A percentile compares a stretch with the other conserved stretches of the same genome.
phyloP scores from a whole-genome alignment of 2,888 invertebrate genomes.

The Sminthurinus aureus region DNA sequence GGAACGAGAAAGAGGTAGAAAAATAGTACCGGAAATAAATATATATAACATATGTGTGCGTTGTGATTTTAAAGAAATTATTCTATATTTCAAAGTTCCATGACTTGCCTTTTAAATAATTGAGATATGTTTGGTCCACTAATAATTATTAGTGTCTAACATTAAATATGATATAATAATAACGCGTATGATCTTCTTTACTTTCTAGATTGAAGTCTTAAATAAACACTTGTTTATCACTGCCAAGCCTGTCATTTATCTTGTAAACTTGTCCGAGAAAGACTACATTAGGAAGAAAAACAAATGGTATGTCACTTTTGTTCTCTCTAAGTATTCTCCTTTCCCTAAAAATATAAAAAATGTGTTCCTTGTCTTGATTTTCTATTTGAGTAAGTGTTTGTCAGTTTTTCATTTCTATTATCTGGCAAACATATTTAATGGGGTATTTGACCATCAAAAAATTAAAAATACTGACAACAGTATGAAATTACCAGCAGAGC shows the following conservation, averaged over 20 bases:
- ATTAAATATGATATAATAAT: slow-evolving; percentile 14
- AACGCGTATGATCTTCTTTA: slow-evolving; percentile 41
- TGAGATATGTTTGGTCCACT: not conserved
- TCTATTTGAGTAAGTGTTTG: not conserved
- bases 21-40: not conserved
- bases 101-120: not conserved
- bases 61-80: no score
- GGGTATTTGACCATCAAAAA: not conserved
- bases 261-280: slow-evolving; percentile 96
- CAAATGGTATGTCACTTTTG: slow-evolving; percentile 79
- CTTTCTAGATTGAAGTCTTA: slow-evolving; percentile 87
- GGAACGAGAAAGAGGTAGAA: slow-evolving; percentile 89
- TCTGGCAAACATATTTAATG: not conserved
- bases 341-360: not conserved
- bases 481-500: not conserved
- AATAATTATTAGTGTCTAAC: not conserved
- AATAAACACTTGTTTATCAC: slow-evolving; percentile 97
- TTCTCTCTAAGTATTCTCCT: slow-evolving; percentile 8
- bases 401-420: slow-evolving; percentile 4
- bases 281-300: slow-evolving; percentile 99
- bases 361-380: not conserved
- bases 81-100: not conserved
- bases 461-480: not conserved
- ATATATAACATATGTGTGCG: not conserved
- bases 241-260: slow-evolving; percentile 95